These are phyloP conservation scores for Ecliptopera silaceata DNA, from an alignment of 2,888 invertebrate genomes.

Conservation along the genomic window DNA sequence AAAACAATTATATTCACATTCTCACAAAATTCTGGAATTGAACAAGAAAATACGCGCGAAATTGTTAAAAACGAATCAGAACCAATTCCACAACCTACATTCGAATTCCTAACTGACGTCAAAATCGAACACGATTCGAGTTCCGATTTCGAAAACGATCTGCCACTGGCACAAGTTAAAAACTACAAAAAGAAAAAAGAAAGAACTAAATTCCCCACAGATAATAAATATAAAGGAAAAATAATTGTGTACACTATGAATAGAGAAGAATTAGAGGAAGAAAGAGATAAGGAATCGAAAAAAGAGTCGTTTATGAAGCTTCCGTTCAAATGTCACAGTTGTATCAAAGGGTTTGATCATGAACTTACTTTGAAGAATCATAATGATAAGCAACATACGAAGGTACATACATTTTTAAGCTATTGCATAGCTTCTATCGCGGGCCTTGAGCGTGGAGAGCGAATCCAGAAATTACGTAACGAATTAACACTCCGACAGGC, in stretches of 20 bases:
- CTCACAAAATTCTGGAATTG: not conserved
- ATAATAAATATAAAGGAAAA: conserved; percentile 54
- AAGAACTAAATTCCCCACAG: conserved; percentile 9
- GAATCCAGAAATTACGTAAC: too few relatives aligned
- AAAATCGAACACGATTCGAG: conserved; percentile 52
- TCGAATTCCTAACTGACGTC: conserved; percentile 43
- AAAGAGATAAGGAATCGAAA: conserved; percentile 49
- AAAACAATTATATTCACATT: conserved; percentile 15
- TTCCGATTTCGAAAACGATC: conserved; percentile 49
- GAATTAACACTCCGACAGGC: too few relatives aligned
- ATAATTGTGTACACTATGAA: conserved; percentile 50
- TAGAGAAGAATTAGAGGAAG: conserved; percentile 51
- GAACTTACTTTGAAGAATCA: conserved; percentile 58
- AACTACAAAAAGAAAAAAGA: conserved; percentile 18
- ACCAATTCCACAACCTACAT: conserved; percentile 9
- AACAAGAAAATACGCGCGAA: not conserved
- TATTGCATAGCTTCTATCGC: too few relatives aligned
- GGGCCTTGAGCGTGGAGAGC: too few relatives aligned
- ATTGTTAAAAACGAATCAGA: conserved; percentile 1
- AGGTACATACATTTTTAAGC: conserved; percentile 42
- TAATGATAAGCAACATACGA: conserved; percentile 54
- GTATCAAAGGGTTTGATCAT: conserved; percentile 65
- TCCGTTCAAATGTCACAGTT: conserved; percentile 62
- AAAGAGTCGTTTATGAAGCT: conserved; percentile 56
- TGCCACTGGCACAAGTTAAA: conserved; percentile 45